Evolutionary conservation across 92 coral and sea anemone species (phyloP).

Genomic region (Zoanthus sociatus): DNA sequence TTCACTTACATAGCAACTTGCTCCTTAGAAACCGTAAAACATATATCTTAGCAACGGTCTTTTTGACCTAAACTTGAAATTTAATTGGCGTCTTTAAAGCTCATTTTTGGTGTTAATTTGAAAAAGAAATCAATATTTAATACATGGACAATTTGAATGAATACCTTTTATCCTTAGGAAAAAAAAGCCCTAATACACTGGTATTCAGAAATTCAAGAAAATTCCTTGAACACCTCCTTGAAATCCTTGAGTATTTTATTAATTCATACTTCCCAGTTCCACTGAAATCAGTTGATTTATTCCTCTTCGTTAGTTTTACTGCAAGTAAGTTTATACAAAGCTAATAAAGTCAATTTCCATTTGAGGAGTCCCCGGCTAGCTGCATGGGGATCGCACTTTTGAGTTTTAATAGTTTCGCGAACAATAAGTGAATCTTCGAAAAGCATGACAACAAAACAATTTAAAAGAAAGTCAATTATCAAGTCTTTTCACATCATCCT

Average conservation of each 20-base stretch:
- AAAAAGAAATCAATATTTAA: conserved; percentile 9
- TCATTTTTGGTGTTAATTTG: conserved; percentile 2
- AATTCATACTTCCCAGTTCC: too few species aligned
- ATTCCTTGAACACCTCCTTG: too few species aligned
- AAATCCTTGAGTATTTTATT: too few species aligned
- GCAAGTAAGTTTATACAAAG: not conserved
- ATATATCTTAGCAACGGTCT: conserved; percentile 15
- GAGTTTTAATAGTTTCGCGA: not conserved
- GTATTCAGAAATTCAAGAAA: too few species aligned
- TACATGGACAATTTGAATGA: not conserved
- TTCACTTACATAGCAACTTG: not conserved
- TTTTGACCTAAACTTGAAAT: not conserved
- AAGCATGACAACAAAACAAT: not conserved
- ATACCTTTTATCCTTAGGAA: not conserved
- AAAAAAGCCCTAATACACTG: not conserved
- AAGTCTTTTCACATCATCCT: not conserved
- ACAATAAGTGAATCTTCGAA: conserved; percentile 17
- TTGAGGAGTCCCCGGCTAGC: not conserved
- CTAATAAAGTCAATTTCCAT: not conserved
- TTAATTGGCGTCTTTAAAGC: conserved; percentile 17
- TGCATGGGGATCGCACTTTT: not conserved
- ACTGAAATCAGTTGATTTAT: too few species aligned
- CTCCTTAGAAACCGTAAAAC: not conserved
- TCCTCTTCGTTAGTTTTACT: too few species aligned
- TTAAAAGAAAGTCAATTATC: conserved; percentile 2